Percentiles rank a stretch among this genome's conserved stretches.
Conservation (phyloP, 2,888 invertebrate genomes). For the Ligdia adustata region DNA sequence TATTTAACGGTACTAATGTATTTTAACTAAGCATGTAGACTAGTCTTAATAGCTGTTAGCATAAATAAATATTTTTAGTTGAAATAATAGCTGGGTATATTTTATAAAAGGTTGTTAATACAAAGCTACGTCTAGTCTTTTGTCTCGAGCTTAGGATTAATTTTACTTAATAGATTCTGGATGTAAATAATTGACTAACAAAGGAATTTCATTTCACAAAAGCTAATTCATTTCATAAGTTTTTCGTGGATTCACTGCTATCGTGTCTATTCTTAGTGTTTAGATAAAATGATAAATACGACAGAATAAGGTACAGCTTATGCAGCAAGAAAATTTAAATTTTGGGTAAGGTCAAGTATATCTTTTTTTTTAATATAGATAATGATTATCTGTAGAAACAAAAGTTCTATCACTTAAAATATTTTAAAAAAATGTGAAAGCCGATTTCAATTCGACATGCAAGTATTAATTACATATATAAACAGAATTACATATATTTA, state of each 20-base stretch:
- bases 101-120: not conserved
- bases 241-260: not conserved
- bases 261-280: too few relatives aligned
- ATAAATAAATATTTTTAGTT: slow-evolving; percentile 5
- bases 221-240: not conserved
- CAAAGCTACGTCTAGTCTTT: slow-evolving; percentile 3
- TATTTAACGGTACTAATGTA: too few relatives aligned
- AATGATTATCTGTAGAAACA: too few relatives aligned
- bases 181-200: slow-evolving; percentile 1
- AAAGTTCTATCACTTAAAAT: too few relatives aligned
- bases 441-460: too few relatives aligned
- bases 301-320: too few relatives aligned
- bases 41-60: not conserved
- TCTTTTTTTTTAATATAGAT: too few relatives aligned
- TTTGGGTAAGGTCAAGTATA: too few relatives aligned
- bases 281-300: slow-evolving; percentile 1
- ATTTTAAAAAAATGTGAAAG: too few relatives aligned
- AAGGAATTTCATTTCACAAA: slow-evolving; percentile 1
- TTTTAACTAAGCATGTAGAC: not conserved
- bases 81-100: slow-evolving; percentile 1
- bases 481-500: too few relatives aligned
- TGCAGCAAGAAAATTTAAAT: too few relatives aligned
- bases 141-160: slow-evolving; percentile 7
- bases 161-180: slow-evolving; percentile 6
- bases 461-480: too few relatives aligned